Base-by-base conservation (phyloP, 2,113 vertebrate species). In the Delphinapterus leucas region DNA sequence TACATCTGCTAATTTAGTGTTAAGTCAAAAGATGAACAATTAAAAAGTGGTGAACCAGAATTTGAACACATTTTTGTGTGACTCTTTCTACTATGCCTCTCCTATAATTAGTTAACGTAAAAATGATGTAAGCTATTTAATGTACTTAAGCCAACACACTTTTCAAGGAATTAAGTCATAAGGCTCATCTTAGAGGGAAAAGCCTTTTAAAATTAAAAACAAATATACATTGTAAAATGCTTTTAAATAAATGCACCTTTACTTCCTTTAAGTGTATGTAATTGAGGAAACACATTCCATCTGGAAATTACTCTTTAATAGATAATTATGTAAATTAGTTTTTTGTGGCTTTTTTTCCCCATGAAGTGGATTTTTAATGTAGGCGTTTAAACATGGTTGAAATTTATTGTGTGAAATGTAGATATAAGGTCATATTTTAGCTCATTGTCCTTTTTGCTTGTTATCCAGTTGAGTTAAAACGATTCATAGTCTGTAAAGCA, bases 201-300 rank as follows among this genome's bases (percentile, higher is more conserved):
- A 58, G 1, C 2, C 4, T 91, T 3, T 93, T 84, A 85, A 93
- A 90, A 65, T 84, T 55, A 76, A 80, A 87, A 93, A 65, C 13
- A 93, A 73, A 15, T 47, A 65, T 74, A 84, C 58, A 88, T 91
- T 96, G 77, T 96, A 87, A 95, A 93, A n/a, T 73, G 10, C 76
- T 92, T 53, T 86, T 76, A 74, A 76, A 71, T 85, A 49, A 92
- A 93, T 71, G 44, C 8, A 47, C 2, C 28, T 93, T 90, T 95
- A 74, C 17, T 91, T 83, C 25, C 71, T 93, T 95, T 88, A 84
- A 97, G 14, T 96, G 6, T 86, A 47, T 86, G 1, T 92, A 60
- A 38, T 93, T 87, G 10, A 95, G 36, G 28, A 61, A 92, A 71
- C 17, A 92, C 2, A 79, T 1, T 79, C 0, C 9, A 49, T 93